Percentiles rank a stretch among this genome's conserved stretches.
Evolutionary conservation across 2,888 invertebrate species (phyloP).

Genomic region (Euclidia mi): DNA sequence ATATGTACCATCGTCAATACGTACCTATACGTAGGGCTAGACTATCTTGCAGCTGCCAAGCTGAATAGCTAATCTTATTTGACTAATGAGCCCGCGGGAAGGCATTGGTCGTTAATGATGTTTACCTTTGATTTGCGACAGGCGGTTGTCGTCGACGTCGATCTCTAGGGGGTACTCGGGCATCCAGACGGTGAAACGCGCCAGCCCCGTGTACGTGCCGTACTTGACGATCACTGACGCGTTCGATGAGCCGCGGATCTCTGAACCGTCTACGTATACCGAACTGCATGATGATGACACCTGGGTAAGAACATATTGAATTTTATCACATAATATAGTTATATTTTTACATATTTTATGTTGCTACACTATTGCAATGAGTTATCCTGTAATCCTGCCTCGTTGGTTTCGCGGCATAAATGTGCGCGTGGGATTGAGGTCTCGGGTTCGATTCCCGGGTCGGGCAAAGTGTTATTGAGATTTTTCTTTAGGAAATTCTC

Average conservation of each 20-base stretch:
- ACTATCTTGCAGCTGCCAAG: too few relatives aligned
- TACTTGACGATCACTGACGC: slow-evolving; percentile 98
- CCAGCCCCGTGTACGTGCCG: slow-evolving; percentile 96
- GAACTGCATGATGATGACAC: slow-evolving; percentile 98
- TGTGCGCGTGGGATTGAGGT: too few relatives aligned
- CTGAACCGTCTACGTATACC: slow-evolving; percentile 98
- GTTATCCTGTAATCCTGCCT: too few relatives aligned
- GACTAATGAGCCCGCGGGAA: slow-evolving; percentile 11
- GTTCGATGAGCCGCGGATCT: slow-evolving; percentile 98
- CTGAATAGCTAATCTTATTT: slow-evolving; percentile 8
- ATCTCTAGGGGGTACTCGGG: slow-evolving; percentile 98
- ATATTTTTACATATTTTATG: too few relatives aligned
- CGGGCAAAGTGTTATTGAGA: too few relatives aligned
- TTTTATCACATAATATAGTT: too few relatives aligned
- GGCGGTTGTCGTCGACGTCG: slow-evolving; percentile 95
- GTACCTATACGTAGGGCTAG: too few relatives aligned
- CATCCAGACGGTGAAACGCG: slow-evolving; percentile 98
- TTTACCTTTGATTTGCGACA: slow-evolving; percentile 96
- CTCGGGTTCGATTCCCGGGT: too few relatives aligned
- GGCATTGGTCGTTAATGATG: slow-evolving; percentile 8
- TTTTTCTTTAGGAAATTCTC: too few relatives aligned
- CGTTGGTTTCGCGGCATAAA: too few relatives aligned
- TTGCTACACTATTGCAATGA: too few relatives aligned
- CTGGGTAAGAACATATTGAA: slow-evolving; percentile 80
- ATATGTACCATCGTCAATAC: too few relatives aligned